These are phyloP conservation scores for Acanthosoma haemorrhoidale DNA, from an alignment of 2,888 invertebrate genomes.

Conservation along the genomic window DNA sequence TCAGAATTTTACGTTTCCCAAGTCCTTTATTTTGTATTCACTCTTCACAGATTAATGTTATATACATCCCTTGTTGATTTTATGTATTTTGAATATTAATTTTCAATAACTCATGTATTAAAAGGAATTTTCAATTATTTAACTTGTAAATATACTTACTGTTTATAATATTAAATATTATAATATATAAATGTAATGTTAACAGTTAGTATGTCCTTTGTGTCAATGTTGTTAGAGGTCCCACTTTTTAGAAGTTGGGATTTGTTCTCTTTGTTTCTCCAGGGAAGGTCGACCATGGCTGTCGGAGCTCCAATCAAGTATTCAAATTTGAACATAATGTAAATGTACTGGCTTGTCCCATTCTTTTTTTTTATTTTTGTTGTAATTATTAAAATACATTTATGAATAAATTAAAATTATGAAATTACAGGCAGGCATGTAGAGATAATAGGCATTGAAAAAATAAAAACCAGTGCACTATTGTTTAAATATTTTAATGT, in stretches of 20 bases:
- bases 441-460: neutral
- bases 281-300: conserved; percentile 19
- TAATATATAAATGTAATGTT: conserved; percentile 31
- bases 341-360: neutral
- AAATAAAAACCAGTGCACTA: neutral
- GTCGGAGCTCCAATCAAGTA: neutral
- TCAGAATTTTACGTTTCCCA: conserved; percentile 1
- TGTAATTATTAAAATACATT: neutral
- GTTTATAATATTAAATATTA: conserved; percentile 27
- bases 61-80: neutral
- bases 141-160: conserved; percentile 31
- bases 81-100: neutral
- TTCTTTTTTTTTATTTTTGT: neutral
- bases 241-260: neutral
- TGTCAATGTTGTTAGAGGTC: conserved; percentile 25
- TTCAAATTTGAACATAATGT: no score
- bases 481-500: no score
- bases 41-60: neutral
- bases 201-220: conserved; percentile 24
- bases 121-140: conserved; percentile 20
- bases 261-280: conserved; percentile 11
- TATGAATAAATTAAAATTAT: neutral
- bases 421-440: neutral
- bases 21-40: conserved; percentile 18
- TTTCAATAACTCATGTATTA: conserved; percentile 16